Evolutionary conservation across 2,888 invertebrate genomes (phyloP), one percentile per base, ranked within the genome.

Genomic region (Microplitis deprimator): DNA sequence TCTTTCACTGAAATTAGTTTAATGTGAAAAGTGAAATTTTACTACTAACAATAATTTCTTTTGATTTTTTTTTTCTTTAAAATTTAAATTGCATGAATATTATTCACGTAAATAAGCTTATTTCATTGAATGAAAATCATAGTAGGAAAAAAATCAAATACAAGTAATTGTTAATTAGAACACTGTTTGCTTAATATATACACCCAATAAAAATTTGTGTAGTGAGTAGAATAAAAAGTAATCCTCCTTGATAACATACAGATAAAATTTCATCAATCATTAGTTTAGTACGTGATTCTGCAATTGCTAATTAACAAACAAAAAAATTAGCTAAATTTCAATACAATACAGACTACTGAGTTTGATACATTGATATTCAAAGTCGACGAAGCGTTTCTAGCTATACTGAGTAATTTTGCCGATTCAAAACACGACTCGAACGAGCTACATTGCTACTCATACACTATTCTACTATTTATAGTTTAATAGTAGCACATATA

Each of bases 331-430:
- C 7, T 62, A 62, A 69, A 41, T 69, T 69, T 59, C 29, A 39
- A 70, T 71, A 65, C 69, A 13, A 13, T 50, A 2, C 6, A 50
- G 13, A 50, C 10, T 13, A 77, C 17, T 73, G 73, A 73, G 68
- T 29, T 73, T 73, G 67, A 67, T 72, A 41, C 68, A 68, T 73
- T 73, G 68, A 68, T 69, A 77, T 77, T 77, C 68, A 77, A 73
- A 77, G 73, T 77, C 62, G 61, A 39, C 40, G 61, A 29, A 76
- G 61, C 76, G 68, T 72, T 68, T 40, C 68, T 64, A 64, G 72
- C 13, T 8, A 50, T 13, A 50, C 20, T 13, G 76, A 76, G 76
- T 76, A 76, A 76, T 76, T 76, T 76, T 50, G 67, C 76, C 50
- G 40, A 73, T 74, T 73, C 59, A 68, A 62, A 70, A 65, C 68